Base-by-base conservation (phyloP, 1,140 invertebrate species). In the Drosophila aff. region DNA sequence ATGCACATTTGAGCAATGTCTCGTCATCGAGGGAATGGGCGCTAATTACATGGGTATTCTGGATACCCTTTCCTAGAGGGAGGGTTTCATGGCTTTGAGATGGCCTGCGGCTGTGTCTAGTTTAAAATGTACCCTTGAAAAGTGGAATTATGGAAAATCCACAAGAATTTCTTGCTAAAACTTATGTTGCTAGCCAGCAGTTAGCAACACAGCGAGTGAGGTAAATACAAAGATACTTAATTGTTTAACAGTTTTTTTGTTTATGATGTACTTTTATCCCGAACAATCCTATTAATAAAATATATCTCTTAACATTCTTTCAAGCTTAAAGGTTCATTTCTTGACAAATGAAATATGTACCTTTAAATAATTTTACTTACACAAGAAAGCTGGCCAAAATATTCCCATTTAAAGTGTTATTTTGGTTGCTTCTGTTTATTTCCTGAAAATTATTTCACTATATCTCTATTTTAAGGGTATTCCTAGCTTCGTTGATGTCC, bases 1-100 rank as follows among this genome's bases (percentile, higher is more conserved):
- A 79, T 76, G 83, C 83, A 65, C 66, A 43, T 79, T 87, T 87
- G 73, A 55, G 31, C 79, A 85, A 72, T 63, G 65, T 46, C 52
- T n/a, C 53, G 55, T 23, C 44, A 44, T 52, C 49, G 18, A 23
- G 47, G 64, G 65, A 53, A 61, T 36, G 63, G 61, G 43, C 16
- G 52, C 81, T 90, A 80, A 87, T 90, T 83, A 86, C 69, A 67
- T 49, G 41, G 62, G 41, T 33, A 33, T 41, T 21, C 7, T 8
- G 3, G 21, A 26, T 86, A 79, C 66, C 33, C 75, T 87, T 10
- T 1, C 9, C 9, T 6, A 13, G 5, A 36, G 33, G 0, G 18
- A 1, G 9, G 43, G 58, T 43, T 47, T 4, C 15, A 18, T 28
- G 15, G 16, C 9, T 23, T 6, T 8, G 10, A 10, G 2, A 3